Percentiles rank a stretch among this genome's conserved stretches.
Evolutionary conservation across 2,888 invertebrate genomes (phyloP).

Genomic region (Caenorhabditis angaria): DNA sequence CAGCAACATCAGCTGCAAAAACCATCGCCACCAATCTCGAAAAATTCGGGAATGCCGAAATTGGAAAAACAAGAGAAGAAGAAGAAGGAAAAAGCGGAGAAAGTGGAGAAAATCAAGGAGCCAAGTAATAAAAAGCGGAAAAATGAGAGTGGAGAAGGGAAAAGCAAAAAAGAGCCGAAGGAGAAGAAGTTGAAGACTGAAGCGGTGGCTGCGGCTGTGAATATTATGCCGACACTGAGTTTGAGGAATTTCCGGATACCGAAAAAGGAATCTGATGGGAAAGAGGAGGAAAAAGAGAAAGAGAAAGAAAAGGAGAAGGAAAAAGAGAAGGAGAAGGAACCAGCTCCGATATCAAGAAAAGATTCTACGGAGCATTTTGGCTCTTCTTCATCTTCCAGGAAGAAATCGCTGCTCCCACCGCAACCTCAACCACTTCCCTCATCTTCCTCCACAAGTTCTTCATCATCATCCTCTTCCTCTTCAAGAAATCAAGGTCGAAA

Average conservation of each 20-base stretch:
- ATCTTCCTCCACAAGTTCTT: no score
- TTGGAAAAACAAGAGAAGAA: conserved; percentile 15
- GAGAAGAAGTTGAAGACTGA: conserved; percentile 32
- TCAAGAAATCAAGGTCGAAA: no score
- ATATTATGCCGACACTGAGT: conserved; percentile 29
- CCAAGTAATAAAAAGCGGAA: conserved; percentile 16
- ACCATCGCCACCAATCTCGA: neutral
- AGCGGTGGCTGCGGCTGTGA: conserved; percentile 5
- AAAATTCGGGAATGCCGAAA: conserved; percentile 7
- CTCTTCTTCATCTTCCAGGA: neutral
- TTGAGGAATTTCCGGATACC: conserved; percentile 48
- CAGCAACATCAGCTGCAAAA: neutral
- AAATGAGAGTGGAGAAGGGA: conserved; percentile 16
- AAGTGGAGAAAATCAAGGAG: conserved; percentile 11
- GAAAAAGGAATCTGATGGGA: conserved; percentile 39
- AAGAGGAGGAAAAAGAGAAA: conserved; percentile 18
- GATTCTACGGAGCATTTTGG: no score
- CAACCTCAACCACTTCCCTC: neutral
- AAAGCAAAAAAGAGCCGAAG: conserved; percentile 32
- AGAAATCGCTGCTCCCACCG: neutral
- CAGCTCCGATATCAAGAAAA: conserved; percentile 20
- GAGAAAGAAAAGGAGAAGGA: neutral
- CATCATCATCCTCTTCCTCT: no score
- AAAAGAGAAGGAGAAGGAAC: neutral
- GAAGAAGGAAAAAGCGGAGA: conserved; percentile 18